phyloP scores from a whole-genome alignment of 2,888 invertebrate genomes.

The Ptilodon capucinus region DNA sequence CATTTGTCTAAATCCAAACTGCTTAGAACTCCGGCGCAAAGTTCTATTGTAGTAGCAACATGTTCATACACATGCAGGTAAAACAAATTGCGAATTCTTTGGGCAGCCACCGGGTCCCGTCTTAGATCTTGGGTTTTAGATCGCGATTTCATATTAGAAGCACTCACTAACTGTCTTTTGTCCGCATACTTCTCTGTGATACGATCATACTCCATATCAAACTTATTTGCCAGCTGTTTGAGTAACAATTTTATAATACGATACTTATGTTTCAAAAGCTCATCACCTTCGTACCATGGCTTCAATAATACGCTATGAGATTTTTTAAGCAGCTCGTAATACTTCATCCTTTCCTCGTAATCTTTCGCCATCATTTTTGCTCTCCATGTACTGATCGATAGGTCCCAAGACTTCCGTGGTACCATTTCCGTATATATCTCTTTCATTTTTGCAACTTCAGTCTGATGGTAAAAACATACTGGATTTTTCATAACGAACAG shows the following conservation, averaged over 20 bases:
- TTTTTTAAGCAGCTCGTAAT: slow-evolving; percentile 50
- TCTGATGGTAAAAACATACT: slow-evolving; percentile 71
- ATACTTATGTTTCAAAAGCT: slow-evolving; percentile 52
- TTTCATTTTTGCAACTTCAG: slow-evolving; percentile 62
- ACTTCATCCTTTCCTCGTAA: slow-evolving; percentile 65
- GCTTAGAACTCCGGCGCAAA: slow-evolving; percentile 61
- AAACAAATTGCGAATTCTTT: slow-evolving; percentile 49
- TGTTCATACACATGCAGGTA: slow-evolving; percentile 57
- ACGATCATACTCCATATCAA: slow-evolving; percentile 53
- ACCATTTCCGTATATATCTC: slow-evolving; percentile 55
- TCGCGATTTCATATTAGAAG: not conserved
- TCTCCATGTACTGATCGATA: slow-evolving; percentile 65
- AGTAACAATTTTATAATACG: slow-evolving; percentile 53
- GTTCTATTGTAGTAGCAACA: slow-evolving; percentile 52
- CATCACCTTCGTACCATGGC: slow-evolving; percentile 64
- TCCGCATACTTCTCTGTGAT: slow-evolving; percentile 21
- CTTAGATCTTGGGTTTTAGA: not conserved
- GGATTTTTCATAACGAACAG: slow-evolving; percentile 71
- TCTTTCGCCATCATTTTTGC: slow-evolving; percentile 58
- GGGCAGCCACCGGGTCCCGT: slow-evolving; percentile 15
- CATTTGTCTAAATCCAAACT: slow-evolving; percentile 69
- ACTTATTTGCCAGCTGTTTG: slow-evolving; percentile 51
- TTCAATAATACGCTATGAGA: slow-evolving; percentile 57
- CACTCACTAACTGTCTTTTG: not conserved
- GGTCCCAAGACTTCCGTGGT: slow-evolving; percentile 52